Base-by-base conservation (phyloP, 1,140 invertebrate genomes). In the Grapholita molesta region DNA sequence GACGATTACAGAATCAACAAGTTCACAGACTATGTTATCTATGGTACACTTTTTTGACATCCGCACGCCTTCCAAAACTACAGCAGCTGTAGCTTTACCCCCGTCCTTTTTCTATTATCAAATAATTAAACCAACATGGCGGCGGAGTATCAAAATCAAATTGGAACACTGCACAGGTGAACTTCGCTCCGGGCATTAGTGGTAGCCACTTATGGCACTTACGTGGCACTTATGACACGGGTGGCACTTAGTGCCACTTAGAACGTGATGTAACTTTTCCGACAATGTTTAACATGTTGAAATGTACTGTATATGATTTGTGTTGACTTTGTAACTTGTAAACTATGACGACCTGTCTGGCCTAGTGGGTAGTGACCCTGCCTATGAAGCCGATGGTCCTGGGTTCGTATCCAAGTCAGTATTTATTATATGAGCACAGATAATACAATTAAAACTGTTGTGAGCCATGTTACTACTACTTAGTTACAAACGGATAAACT, bases 131-230 rank as follows among this genome's bases (percentile, higher is more conserved):
- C 28, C 28, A 38, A n/a, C 35, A n/a, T 15, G 0, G n/a, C 35
- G 12, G n/a, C n/a, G 15, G 15, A 38, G n/a, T 38, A 15, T 38
- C 35, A 2, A 38, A 38, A 38, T 38, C 35, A 38, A 38, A 38
- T 38, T 38, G 35, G 35, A 1, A 15, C 35, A 38, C n/a, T 38
- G 35, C 35, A 5, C 35, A 38, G 35, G 35, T 38, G 35, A 38
- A 5, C 35, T 38, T n/a, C n/a, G n/a, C 87, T 75, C 80, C 64
- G 76, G 3, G 9, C 24, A 24, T 55, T 55, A 53, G 48, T 21
- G 15, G 48, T 53, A 8, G 15, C 23, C 53, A 55, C 21, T 23
- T 21, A 23, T 8, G 24, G 35, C 35, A 38, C 35, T 38, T 15
- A 15, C 1, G 4, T 12, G 35, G 35, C 35, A 38, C 35, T 38